Conservation (phyloP, 2,797 vertebrate genomes). For the Babyrousa celebensis region DNA sequence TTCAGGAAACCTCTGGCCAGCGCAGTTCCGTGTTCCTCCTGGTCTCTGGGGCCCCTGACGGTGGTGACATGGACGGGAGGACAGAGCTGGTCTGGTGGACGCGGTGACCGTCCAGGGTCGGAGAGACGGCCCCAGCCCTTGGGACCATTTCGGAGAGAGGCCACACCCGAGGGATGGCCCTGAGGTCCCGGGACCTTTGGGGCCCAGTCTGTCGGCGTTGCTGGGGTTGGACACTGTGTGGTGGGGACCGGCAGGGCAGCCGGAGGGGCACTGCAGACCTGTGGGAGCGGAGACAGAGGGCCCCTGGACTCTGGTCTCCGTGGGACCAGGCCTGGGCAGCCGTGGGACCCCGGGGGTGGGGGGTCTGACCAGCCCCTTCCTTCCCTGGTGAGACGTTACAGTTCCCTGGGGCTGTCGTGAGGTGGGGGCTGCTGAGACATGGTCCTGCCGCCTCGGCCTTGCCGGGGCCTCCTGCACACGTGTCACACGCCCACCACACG, state of each 20-base stretch:
- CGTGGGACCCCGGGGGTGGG: rapidly evolving
- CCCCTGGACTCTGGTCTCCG: neutral
- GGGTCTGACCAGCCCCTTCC: neutral
- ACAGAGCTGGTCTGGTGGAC: neutral
- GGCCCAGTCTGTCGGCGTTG: neutral
- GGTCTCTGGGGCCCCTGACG: neutral
- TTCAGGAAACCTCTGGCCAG: neutral
- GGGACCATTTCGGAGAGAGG: neutral
- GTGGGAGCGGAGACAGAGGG: neutral
- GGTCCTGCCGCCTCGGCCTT: neutral
- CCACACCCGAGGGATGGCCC: neutral
- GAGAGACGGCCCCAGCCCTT: neutral
- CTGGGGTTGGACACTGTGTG: neutral
- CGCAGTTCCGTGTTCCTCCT: neutral
- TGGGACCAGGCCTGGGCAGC: rapidly evolving
- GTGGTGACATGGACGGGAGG: neutral
- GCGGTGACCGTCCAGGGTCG: rapidly evolving
- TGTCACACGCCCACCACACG: neutral
- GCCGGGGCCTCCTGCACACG: neutral
- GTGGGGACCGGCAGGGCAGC: neutral
- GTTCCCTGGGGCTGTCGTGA: no score
- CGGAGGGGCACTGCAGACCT: neutral
- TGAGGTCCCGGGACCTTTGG: neutral
- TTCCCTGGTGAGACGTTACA: neutral
- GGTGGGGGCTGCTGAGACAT: neutral